Base-by-base conservation (phyloP, 2,888 invertebrate genomes). In the Tenthredo livida region DNA sequence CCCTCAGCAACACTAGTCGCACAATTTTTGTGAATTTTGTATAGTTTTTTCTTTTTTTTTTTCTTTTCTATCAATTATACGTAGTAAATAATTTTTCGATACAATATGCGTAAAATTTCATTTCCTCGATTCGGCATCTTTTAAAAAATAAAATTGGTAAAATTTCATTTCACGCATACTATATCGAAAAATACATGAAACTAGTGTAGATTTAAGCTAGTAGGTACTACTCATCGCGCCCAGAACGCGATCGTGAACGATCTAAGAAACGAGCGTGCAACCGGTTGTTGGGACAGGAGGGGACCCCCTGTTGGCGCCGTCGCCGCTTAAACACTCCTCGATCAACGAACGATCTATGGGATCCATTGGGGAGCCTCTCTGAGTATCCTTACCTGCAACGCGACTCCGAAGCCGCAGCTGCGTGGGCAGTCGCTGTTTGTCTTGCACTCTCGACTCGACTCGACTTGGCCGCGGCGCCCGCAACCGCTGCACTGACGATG, bases 341-440 rank as follows among this genome's bases (percentile, higher is more conserved):
- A 80, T 80, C 80, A 61, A 80, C 50, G 37, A 80, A 61, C 80
- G 80, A 80, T 80, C 80, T 80, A 80, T 80, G 80, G 80, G 80
- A 80, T 80, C 80, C 80, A 80, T 80, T 50, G 80, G 80, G 80
- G 47, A 54, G n/a, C 21, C 80, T n/a, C n/a, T n/a, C n/a, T n/a
- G 21, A 25, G 58, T 80, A 25, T 37, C 61, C 61, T 80, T 61
- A 58, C 77, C 29, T 77, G 29, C n/a, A n/a, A n/a, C 1, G 80
- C 50, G 43, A 40, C 17, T n/a, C 3, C 43, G n/a, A 15, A n/a
- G 54, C 37, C 78, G 61, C n/a, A n/a, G n/a, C 80, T 80, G 80
- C 61, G 80, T 80, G 80, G 80, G 80, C 80, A 80, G 80, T 80
- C 80, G 80, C 61, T 80, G 80, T 80, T 80, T 80, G 80, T 80